Conservation (phyloP, 2,888 invertebrate genomes). For the Heliconius sara region DNA sequence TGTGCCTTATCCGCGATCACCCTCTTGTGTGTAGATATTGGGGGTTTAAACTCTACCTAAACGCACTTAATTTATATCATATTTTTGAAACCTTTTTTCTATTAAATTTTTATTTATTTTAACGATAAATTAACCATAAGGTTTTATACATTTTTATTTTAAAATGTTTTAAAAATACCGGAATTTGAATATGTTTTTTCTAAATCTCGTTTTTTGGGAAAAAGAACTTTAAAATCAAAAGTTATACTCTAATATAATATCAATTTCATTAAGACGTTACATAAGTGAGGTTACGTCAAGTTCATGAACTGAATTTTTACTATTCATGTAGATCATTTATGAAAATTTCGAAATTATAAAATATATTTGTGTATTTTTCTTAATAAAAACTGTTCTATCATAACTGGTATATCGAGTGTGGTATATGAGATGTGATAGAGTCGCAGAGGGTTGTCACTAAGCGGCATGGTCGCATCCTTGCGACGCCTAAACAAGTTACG, state of each 20-base stretch:
- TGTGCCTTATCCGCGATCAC: conserved; percentile 60
- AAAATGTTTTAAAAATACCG: no score
- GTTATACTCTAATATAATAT: not conserved
- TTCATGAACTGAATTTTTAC: conserved; percentile 13
- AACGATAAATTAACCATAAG: no score
- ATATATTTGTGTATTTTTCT: not conserved
- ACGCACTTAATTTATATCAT: conserved; percentile 51
- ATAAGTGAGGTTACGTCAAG: conserved; percentile 36
- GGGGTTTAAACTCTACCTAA: conserved; percentile 60
- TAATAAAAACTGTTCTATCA: not conserved
- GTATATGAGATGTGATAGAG: not conserved
- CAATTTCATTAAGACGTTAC: conserved; percentile 24
- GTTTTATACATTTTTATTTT: no score
- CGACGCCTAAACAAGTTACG: conserved; percentile 68
- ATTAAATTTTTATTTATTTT: no score
- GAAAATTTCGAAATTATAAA: not conserved
- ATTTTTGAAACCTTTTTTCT: not conserved
- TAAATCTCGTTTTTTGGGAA: not conserved
- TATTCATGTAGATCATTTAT: not conserved
- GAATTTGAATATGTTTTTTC: not conserved
- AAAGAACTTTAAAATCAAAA: not conserved
- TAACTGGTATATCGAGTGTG: not conserved
- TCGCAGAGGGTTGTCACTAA: conserved; percentile 54
- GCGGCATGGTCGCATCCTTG: conserved; percentile 64
- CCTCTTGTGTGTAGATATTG: conserved; percentile 54